Conservation (phyloP, 2,797 vertebrate species). For the Tapirus indicus region DNA sequence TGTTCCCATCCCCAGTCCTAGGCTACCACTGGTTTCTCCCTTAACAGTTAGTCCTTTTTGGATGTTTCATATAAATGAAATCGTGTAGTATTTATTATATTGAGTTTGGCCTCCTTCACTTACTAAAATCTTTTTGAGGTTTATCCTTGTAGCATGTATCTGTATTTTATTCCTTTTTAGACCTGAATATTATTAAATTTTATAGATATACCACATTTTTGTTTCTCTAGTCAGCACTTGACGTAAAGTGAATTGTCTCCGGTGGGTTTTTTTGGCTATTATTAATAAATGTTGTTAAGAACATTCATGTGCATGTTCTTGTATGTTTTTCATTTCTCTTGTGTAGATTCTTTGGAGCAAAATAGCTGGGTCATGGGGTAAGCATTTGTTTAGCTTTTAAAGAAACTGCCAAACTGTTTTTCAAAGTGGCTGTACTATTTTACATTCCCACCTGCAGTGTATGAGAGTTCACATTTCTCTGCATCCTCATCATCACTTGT, state of each 20-base stretch:
- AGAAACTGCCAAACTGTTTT: background rate
- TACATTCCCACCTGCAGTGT: background rate
- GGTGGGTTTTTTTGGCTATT: background rate
- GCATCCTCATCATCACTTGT: background rate
- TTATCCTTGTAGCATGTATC: constrained; percentile 10
- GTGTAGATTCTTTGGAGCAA: background rate
- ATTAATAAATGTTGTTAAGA: background rate
- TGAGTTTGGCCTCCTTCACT: background rate
- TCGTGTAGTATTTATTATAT: background rate
- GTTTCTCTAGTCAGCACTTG: background rate
- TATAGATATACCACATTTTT: background rate
- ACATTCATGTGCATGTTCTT: background rate
- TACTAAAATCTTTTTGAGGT: constrained; percentile 29
- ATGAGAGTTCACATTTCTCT: background rate
- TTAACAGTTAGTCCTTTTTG: background rate
- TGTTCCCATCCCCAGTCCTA: background rate
- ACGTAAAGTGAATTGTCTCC: background rate
- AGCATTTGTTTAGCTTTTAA: background rate
- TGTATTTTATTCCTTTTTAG: background rate
- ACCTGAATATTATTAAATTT: background rate
- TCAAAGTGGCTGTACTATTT: background rate
- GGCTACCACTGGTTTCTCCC: background rate
- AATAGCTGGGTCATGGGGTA: background rate
- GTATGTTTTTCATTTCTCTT: background rate
- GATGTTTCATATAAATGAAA: background rate